Conservation (phyloP, 2,797 vertebrate genomes). For the Podarcis lilfordi region DNA sequence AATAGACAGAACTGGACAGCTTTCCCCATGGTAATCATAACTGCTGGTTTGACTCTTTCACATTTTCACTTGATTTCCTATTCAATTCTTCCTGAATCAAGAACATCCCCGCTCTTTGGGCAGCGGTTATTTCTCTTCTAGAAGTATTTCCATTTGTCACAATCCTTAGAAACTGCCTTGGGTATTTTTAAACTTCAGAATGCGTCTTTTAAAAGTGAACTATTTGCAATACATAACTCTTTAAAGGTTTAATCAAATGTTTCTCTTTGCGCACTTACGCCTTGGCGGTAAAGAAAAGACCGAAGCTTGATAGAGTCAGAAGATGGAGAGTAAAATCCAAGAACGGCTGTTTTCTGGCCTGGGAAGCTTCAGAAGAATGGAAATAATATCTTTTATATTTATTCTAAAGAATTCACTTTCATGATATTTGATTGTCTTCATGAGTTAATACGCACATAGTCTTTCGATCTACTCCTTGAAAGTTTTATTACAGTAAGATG, state of each 20-base stretch:
- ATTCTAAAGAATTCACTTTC: neutral
- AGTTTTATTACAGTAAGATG: constrained; percentile 11
- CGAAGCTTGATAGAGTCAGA: neutral
- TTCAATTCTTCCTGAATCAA: neutral
- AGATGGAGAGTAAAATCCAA: constrained; percentile 3
- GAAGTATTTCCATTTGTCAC: neutral
- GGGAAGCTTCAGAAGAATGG: neutral
- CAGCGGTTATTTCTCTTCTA: neutral
- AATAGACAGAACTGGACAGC: neutral
- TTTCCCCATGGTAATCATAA: neutral
- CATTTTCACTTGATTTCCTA: neutral
- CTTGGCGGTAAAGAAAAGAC: neutral
- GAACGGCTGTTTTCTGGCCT: constrained; percentile 36
- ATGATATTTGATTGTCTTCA: constrained; percentile 5
- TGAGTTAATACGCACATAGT: constrained; percentile 16
- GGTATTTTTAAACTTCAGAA: neutral
- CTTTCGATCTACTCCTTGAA: constrained; percentile 43
- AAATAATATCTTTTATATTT: constrained; percentile 23
- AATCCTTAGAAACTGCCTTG: neutral
- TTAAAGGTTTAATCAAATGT: neutral
- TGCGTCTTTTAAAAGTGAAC: neutral
- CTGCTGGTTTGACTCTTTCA: neutral
- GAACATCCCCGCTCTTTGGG: neutral
- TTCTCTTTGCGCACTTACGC: neutral
- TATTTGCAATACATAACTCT: neutral